phyloP scores from a whole-genome alignment of 2,888 invertebrate genomes.

The Eudemis profundana region DNA sequence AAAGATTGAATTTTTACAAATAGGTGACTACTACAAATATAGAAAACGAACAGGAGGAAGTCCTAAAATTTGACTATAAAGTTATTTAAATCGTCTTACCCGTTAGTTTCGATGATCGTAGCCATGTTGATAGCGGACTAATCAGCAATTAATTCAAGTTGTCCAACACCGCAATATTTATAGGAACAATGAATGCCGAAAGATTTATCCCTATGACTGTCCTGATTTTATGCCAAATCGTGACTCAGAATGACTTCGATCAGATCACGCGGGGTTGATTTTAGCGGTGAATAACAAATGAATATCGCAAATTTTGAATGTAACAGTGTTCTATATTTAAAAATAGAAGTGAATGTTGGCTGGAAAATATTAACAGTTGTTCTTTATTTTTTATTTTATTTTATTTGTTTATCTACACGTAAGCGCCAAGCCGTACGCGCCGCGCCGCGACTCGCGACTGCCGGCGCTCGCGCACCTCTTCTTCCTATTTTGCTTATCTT shows the following conservation, averaged over 20 bases:
- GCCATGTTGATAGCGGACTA: slow-evolving; percentile 58
- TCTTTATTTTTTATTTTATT: background rate
- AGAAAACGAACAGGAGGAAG: too few species aligned
- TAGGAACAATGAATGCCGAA: slow-evolving; percentile 35
- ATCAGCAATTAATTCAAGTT: slow-evolving; percentile 32
- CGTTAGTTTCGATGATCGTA: slow-evolving; percentile 65
- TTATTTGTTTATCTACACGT: slow-evolving; percentile 44
- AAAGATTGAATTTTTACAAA: too few species aligned
- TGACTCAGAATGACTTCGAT: slow-evolving; percentile 53
- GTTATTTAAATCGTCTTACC: slow-evolving; percentile 60
- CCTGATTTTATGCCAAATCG: slow-evolving; percentile 62
- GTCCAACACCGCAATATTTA: slow-evolving; percentile 37
- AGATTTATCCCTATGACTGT: slow-evolving; percentile 57
- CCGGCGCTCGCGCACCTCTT: slow-evolving; percentile 55
- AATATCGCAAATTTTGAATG: background rate
- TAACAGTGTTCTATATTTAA: background rate
- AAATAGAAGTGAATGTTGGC: background rate
- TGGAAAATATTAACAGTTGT: background rate
- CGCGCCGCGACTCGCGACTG: slow-evolving; percentile 61
- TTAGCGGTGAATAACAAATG: slow-evolving; percentile 10
- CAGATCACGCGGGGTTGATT: slow-evolving; percentile 9
- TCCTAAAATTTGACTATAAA: too few species aligned
- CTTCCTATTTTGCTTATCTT: slow-evolving; percentile 55
- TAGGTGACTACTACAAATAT: too few species aligned
- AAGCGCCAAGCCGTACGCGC: slow-evolving; percentile 62